Base-by-base conservation (phyloP, 2,888 invertebrate genomes). In the Calameuta pallipes region DNA sequence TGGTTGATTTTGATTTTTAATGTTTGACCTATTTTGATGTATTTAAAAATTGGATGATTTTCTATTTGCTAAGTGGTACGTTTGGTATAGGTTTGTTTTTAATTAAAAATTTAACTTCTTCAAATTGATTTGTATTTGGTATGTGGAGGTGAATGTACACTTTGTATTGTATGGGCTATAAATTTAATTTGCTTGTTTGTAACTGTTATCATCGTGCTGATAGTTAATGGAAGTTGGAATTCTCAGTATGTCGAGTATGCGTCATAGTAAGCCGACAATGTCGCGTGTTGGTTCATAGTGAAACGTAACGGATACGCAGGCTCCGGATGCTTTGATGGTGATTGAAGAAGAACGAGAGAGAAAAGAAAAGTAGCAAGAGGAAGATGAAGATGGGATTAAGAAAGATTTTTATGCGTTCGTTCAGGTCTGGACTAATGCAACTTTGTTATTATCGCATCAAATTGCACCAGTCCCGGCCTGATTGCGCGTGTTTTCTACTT, bases 401-500 rank as follows among this genome's bases (percentile, higher is more conserved):
- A 11, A 33, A 71, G 15, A 34, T 56, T 56, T 56, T 15, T 56
- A 71, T 33, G 2, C 71, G 71, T 71, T 85, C 84, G 85, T 85
- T 87, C 88, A 90, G 92, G 92, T 89, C 88, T 87, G 91, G 92
- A 91, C 87, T 87, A 86, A 89, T 91, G 92, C 91, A 89, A 91
- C 87, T 92, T 90, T 92, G 92, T 92, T 87, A 83, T 85, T 85
- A 89, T 83, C 81, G 81, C 84, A 88, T 92, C 92, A 92, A 89
- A 92, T 92, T 92, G 92, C 92, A 92, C 92, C 90, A 88, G 92
- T 92, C 92, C 92, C 92, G 92, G 92, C 92, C 92, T 92, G 92
- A 92, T 90, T 89, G 87, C 87, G 86, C 79, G 76, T 80, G 83
- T 81, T 76, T 78, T 73, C 75, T 82, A 81, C 89, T 81, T 80